Base-by-base conservation (phyloP, 2,888 invertebrate species). In the Phalangium opilio region DNA sequence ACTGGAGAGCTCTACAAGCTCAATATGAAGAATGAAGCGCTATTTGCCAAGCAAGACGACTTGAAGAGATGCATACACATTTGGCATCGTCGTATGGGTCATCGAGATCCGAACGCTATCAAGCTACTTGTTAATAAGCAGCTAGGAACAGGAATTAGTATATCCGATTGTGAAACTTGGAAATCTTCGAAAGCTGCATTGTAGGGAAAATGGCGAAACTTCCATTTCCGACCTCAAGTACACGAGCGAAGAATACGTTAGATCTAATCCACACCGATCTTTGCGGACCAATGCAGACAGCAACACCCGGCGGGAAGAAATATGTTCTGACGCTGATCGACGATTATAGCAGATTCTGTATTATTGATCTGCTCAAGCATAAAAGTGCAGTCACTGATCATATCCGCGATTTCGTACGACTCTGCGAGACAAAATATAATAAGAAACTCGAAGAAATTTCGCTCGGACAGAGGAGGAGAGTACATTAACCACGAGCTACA, bases 391-490 rank as follows among this genome's bases (percentile, higher is more conserved):
- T 39, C 34, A 7, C 34, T 39, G 43, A 48, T 20, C 18, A 35
- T 8, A 43, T 47, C 14, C 42, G 43, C 35, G 14, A 32, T 18
- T 48, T 42, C n/a, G 38, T 45, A 4, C 27, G 27, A 7, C 4
- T 8, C 27, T 27, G 8, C 27, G 27, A 27, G 27, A 27, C 27
- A 8, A 45, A 45, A 20, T 43, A 44, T 36, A 42, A 45, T 40
- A 11, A 36, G 10, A 18, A 36, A 19, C 12, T n/a, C 36, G 17
- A 41, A 18, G n/a, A 49, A 49, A 45, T 45, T 48, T 17, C 15
- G 45, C 17, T 52, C 41, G 40, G 47, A 52, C 34, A 54, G 51
- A 34, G 46, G 50, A 15, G 50, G 50, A 17, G 51, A 55, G 32
- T 54, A 44, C 38, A 35, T 43, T n/a, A 47, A 43, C 35, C 45